A percentile compares a stretch with the other conserved stretches of the same genome.
Evolutionary conservation across 2,113 vertebrate species (phyloP).

Genomic region (Cyanoderma ruficeps): DNA sequence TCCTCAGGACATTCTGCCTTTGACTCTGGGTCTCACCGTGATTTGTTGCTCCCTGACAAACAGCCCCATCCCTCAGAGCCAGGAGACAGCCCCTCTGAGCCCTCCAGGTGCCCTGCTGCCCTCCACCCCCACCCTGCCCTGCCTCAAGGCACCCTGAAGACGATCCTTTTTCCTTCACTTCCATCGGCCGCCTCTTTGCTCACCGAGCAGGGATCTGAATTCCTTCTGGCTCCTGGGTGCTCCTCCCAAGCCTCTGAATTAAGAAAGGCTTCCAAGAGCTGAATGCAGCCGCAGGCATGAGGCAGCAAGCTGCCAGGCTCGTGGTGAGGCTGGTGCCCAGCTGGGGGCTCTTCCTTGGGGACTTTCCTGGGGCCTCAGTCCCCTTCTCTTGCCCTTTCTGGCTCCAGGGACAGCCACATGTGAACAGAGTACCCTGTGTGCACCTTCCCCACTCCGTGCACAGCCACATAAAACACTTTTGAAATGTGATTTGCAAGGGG

Average conservation of each 20-base stretch:
- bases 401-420: background rate
- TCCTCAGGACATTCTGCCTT: background rate
- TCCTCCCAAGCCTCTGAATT: background rate
- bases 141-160: fast-evolving
- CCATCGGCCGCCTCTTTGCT: background rate
- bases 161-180: background rate
- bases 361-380: background rate
- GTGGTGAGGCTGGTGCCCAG: background rate
- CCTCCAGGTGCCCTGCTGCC: background rate
- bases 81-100: background rate
- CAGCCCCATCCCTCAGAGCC: background rate
- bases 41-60: background rate
- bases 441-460: background rate
- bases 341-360: background rate
- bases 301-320: background rate
- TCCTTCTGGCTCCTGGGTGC: background rate
- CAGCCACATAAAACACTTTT: background rate
- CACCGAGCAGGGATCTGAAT: background rate
- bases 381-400: constrained; percentile 11
- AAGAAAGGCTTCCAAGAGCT: background rate
- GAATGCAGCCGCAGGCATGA: background rate
- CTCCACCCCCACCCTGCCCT: background rate
- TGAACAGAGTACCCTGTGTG: constrained; percentile 29
- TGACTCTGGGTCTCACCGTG: background rate
- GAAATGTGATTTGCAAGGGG: background rate